These are phyloP conservation scores for Clivina fossor DNA, from an alignment of 2,888 invertebrate genomes.

Conservation along the genomic window DNA sequence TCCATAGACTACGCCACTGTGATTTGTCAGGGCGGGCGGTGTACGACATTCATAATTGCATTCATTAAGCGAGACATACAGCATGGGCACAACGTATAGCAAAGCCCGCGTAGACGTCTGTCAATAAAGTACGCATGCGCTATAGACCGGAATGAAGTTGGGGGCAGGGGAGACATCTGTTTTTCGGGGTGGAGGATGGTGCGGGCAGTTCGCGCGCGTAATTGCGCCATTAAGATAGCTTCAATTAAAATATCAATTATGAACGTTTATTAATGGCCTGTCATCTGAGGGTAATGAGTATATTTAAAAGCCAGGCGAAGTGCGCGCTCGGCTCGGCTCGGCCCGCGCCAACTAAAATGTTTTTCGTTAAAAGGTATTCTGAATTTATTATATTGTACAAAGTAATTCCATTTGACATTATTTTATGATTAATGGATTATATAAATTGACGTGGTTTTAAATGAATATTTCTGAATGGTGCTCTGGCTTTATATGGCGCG, in stretches of 20 bases:
- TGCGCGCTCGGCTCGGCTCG: conserved; percentile 35
- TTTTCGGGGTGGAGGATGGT: too few species aligned
- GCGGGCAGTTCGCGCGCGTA: conserved; percentile 21
- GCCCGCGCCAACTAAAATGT: too few species aligned
- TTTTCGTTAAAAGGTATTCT: conserved; percentile 42
- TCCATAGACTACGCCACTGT: too few species aligned
- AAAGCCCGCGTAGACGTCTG: too few species aligned
- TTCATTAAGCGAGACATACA: conserved; percentile 20
- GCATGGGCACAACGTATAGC: too few species aligned
- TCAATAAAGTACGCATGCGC: too few species aligned
- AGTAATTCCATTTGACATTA: conserved; percentile 41
- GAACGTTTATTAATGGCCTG: conserved; percentile 43
- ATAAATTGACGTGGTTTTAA: conserved; percentile 41
- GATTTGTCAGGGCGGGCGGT: too few species aligned
- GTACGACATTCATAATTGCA: conserved; percentile 21
- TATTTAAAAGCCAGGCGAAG: conserved; percentile 38
- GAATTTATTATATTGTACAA: conserved; percentile 42
- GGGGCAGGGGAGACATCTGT: too few species aligned
- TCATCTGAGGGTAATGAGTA: conserved; percentile 41
- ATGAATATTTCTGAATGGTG: conserved; percentile 41
- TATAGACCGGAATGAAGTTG: background rate
- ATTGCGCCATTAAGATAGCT: conserved; percentile 42
- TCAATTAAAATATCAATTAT: conserved; percentile 46
- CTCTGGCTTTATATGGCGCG: conserved; percentile 2
- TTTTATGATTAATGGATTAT: conserved; percentile 42